These are phyloP conservation scores for Oncorhynchus nerka DNA, from an alignment of 2,113 vertebrate genomes.

Conservation along the genomic window DNA sequence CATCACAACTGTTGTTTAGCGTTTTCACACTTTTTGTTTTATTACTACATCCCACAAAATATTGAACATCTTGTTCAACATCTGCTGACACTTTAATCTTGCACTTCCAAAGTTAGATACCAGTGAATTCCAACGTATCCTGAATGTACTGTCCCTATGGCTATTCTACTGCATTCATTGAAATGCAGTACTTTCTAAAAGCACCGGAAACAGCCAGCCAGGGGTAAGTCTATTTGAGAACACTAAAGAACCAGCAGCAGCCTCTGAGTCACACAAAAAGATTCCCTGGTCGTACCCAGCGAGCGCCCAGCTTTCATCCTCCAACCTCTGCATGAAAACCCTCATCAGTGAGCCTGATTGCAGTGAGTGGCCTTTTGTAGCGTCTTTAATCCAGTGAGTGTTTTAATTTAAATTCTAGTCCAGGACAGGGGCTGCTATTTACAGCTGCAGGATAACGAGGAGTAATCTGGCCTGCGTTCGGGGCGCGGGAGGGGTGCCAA, in stretches of 20 bases:
- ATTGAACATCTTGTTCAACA: not conserved
- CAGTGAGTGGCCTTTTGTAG: slow-evolving; percentile 56
- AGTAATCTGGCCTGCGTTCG: slow-evolving; percentile 77
- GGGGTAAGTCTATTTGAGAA: slow-evolving; percentile 23
- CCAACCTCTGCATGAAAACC: slow-evolving; percentile 65
- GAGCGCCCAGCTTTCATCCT: slow-evolving; percentile 54
- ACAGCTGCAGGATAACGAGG: slow-evolving; percentile 82
- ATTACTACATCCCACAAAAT: too few relatives aligned
- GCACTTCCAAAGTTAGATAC: too few relatives aligned
- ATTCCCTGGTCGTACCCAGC: slow-evolving; percentile 7
- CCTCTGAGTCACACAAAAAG: slow-evolving; percentile 37
- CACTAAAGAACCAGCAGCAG: slow-evolving; percentile 42
- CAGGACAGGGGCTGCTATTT: slow-evolving; percentile 79
- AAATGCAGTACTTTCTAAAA: slow-evolving; percentile 24
- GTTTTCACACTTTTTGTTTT: not conserved
- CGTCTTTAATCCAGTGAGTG: slow-evolving; percentile 73
- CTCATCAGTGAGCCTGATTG: slow-evolving; percentile 74
- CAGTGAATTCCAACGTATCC: not conserved
- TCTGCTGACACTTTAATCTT: not conserved
- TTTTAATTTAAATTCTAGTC: slow-evolving; percentile 88
- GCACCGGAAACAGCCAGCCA: slow-evolving; percentile 10
- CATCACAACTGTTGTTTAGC: too few relatives aligned
- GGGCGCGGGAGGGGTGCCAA: slow-evolving; percentile 17
- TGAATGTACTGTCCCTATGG: not conserved
- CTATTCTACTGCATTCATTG: slow-evolving; percentile 29